Conservation (phyloP, 1,140 invertebrate genomes). For the Asobara japonica region DNA sequence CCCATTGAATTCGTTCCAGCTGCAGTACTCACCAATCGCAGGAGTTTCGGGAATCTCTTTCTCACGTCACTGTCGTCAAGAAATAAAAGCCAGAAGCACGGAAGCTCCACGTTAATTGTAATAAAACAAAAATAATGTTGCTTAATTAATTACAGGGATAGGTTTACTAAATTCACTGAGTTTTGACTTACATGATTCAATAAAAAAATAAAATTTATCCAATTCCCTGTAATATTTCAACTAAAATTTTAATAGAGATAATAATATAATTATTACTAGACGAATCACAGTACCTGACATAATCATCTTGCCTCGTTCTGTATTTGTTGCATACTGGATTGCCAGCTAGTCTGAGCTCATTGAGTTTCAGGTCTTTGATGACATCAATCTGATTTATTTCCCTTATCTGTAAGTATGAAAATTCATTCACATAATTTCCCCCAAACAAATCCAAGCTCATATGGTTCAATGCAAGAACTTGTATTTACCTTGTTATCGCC, state of each 20-base stretch:
- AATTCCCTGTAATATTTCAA: constrained; percentile 47
- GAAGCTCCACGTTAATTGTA: constrained; percentile 54
- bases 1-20: background rate
- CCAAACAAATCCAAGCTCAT: constrained; percentile 14
- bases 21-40: constrained; percentile 77
- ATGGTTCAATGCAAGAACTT: too few species aligned
- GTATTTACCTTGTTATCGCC: constrained; percentile 82
- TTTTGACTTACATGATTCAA: background rate
- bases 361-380: constrained; percentile 75
- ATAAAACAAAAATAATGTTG: constrained; percentile 45
- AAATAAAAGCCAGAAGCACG: constrained; percentile 60
- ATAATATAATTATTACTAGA: constrained; percentile 30
- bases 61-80: constrained; percentile 80
- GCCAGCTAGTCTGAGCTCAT: constrained; percentile 80
- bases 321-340: constrained; percentile 85
- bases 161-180: background rate
- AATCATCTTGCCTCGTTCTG: constrained; percentile 76
- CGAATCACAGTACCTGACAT: constrained; percentile 79
- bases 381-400: constrained; percentile 75
- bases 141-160: constrained; percentile 39
- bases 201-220: constrained; percentile 21
- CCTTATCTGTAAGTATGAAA: constrained; percentile 70
- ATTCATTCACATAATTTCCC: constrained; percentile 18
- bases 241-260: constrained; percentile 58
- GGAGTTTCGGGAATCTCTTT: constrained; percentile 84